Conservation (phyloP, 2,797 vertebrate species). For the Hephaestus fuliginosus region DNA sequence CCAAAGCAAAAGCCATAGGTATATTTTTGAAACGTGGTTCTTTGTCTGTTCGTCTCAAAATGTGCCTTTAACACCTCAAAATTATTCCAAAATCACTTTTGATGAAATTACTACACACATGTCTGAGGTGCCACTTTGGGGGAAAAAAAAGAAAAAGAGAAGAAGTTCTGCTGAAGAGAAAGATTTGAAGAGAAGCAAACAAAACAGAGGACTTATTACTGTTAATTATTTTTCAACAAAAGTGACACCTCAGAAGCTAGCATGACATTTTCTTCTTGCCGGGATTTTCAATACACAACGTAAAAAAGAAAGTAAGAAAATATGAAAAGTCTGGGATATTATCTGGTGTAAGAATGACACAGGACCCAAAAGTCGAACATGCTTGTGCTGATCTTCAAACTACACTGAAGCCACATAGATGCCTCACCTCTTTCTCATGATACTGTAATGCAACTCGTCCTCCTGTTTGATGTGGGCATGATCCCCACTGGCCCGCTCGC, state of each 20-base stretch:
- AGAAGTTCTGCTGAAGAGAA: background rate
- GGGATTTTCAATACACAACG: slow-evolving; percentile 6
- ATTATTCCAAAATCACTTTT: slow-evolving; percentile 44
- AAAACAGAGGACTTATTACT: background rate
- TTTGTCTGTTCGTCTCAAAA: slow-evolving; percentile 41
- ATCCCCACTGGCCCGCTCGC: slow-evolving; percentile 89
- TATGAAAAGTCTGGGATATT: background rate
- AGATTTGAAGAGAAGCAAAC: slow-evolving; percentile 21
- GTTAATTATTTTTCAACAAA: slow-evolving; percentile 20
- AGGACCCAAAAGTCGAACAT: slow-evolving; percentile 7
- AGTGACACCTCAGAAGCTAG: slow-evolving; percentile 17
- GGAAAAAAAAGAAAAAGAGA: background rate
- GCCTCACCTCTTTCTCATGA: slow-evolving; percentile 97
- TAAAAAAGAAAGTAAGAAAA: background rate
- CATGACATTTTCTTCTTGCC: slow-evolving; percentile 20
- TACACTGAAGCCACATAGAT: background rate
- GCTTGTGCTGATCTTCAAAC: background rate
- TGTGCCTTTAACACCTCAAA: slow-evolving; percentile 46
- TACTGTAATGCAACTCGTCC: slow-evolving; percentile 92
- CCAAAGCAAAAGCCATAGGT: slow-evolving; percentile 32
- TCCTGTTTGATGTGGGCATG: slow-evolving; percentile 94
- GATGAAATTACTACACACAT: slow-evolving; percentile 30
- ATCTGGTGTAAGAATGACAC: background rate
- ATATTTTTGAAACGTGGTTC: slow-evolving; percentile 48
- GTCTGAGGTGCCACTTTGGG: slow-evolving; percentile 1